phyloP scores from a whole-genome alignment of 2,113 vertebrate species.

The Propithecus coquereli region DNA sequence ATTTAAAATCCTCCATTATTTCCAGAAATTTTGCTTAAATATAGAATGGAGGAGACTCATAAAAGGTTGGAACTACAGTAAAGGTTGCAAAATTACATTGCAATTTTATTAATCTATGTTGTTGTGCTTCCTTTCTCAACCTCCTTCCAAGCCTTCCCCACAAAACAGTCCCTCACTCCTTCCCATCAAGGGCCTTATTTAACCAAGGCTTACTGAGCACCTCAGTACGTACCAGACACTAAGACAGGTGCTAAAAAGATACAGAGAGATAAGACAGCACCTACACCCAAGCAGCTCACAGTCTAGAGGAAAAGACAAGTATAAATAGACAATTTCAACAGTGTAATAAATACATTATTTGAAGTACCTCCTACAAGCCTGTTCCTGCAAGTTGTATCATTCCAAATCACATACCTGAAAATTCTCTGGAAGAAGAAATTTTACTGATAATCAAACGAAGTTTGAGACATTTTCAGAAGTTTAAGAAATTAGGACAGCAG shows the following conservation, averaged over 20 bases:
- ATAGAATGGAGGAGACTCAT: not conserved
- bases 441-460: slow-evolving; percentile 19
- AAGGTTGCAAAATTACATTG: slow-evolving; percentile 17
- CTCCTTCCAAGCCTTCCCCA: not conserved
- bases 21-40: slow-evolving; percentile 37
- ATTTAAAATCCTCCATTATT: slow-evolving; percentile 28
- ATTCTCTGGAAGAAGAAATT: slow-evolving; percentile 27
- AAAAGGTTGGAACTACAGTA: not conserved
- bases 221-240: not conserved
- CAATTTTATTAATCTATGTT: not conserved
- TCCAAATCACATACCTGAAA: slow-evolving; percentile 38
- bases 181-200: not conserved
- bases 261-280: not conserved
- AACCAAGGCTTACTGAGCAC: slow-evolving; percentile 15
- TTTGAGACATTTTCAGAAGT: not conserved
- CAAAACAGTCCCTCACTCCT: not conserved
- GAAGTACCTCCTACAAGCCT: not conserved
- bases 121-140: slow-evolving; percentile 25
- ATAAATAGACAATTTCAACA: not conserved
- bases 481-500: slow-evolving; percentile 32
- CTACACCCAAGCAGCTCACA: not conserved
- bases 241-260: not conserved
- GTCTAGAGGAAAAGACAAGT: not conserved
- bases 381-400: not conserved
- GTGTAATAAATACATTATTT: not conserved